These are phyloP conservation scores for Rugalucina vietnamica DNA, from an alignment of 2,888 invertebrate genomes.

Conservation along the genomic window DNA sequence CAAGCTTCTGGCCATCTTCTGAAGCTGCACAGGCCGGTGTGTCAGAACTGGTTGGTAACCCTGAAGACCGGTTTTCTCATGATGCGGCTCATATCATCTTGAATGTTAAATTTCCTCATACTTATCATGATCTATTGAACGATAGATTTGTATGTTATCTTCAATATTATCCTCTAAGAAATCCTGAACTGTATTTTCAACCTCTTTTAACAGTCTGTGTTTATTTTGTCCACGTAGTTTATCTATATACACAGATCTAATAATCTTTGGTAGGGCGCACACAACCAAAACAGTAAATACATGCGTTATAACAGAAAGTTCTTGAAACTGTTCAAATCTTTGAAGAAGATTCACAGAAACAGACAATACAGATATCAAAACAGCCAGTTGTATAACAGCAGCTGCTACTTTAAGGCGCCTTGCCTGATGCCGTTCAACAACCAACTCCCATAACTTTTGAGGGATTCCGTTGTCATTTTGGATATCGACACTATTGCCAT, in stretches of 20 bases:
- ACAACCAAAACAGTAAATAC: slow-evolving; percentile 49
- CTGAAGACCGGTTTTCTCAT: too few species aligned
- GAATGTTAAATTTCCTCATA: not conserved
- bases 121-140: not conserved
- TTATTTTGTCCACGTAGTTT: not conserved
- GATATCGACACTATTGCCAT: not conserved
- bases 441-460: slow-evolving; percentile 11
- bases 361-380: slow-evolving; percentile 20
- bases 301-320: slow-evolving; percentile 48
- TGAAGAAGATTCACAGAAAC: slow-evolving; percentile 39
- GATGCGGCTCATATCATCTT: too few species aligned
- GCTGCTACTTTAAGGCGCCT: slow-evolving; percentile 32
- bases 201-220: not conserved
- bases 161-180: not conserved
- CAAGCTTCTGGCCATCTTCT: too few species aligned
- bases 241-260: slow-evolving; percentile 14
- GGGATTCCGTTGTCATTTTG: slow-evolving; percentile 31
- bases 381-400: slow-evolving; percentile 29
- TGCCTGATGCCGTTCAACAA: slow-evolving; percentile 37
- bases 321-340: slow-evolving; percentile 46
- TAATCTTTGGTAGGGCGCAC: slow-evolving; percentile 45
- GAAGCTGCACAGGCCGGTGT: too few species aligned
- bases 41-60: too few species aligned
- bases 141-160: not conserved
- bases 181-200: not conserved